Conservation (phyloP, 35 echinoderm and acorn worm genomes). For the Strongylocentrotus purpuratus region DNA sequence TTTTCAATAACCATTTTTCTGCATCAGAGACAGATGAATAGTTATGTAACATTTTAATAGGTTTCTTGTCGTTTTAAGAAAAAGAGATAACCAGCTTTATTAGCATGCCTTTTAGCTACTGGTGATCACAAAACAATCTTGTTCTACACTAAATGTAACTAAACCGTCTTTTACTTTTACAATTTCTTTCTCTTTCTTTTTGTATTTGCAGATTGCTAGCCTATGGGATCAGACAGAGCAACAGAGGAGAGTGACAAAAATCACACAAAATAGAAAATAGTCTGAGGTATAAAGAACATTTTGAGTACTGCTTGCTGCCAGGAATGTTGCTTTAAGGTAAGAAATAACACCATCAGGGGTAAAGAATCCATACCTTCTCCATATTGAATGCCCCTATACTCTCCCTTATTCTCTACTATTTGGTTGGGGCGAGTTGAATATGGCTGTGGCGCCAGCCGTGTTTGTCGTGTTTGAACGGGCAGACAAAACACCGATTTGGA, state of each 20-base stretch:
- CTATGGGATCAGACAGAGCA: neutral
- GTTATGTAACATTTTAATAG: neutral
- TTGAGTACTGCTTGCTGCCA: neutral
- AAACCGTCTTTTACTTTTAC: neutral
- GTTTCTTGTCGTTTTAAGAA: neutral
- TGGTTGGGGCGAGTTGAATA: neutral
- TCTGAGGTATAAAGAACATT: neutral
- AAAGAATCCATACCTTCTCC: neutral
- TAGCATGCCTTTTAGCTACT: neutral
- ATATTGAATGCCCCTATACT: neutral
- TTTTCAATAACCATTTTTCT: neutral
- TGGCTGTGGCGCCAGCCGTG: conserved; percentile 33
- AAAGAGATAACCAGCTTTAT: neutral
- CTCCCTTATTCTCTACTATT: neutral
- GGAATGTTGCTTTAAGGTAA: conserved; percentile 18
- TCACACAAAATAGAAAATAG: neutral
- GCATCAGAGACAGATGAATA: neutral
- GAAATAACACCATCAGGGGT: conserved; percentile 13
- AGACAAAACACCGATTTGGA: conserved; percentile 40
- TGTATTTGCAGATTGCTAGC: neutral
- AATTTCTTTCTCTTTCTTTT: neutral
- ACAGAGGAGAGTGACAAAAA: neutral
- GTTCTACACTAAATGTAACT: too few relatives aligned
- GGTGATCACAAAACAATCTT: neutral
- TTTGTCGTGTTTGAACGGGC: conserved; percentile 10